Evolutionary conservation across 1,140 invertebrate genomes (phyloP).

Genomic region (Zaprionus africanus): DNA sequence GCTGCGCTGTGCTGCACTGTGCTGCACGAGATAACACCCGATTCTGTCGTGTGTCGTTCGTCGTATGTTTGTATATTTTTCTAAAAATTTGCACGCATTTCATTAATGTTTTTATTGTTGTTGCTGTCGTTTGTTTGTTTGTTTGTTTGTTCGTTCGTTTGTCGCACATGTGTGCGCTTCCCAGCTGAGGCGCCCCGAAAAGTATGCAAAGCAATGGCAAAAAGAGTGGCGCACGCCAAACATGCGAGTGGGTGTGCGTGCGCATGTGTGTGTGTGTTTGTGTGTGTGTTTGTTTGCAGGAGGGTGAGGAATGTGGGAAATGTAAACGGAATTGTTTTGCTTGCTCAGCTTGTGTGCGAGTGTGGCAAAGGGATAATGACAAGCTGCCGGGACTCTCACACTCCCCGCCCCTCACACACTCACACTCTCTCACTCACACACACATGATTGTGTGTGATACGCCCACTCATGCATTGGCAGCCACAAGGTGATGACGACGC

Average conservation of each 20-base stretch:
- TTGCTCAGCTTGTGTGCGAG: constrained; percentile 58
- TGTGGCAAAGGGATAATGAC: constrained; percentile 79
- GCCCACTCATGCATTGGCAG: constrained; percentile 47
- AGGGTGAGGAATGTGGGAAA: constrained; percentile 68
- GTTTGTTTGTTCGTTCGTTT: constrained; percentile 68
- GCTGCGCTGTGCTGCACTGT: constrained; percentile 36
- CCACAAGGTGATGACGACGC: constrained; percentile 57
- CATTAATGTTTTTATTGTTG: constrained; percentile 58
- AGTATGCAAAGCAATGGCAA: constrained; percentile 72
- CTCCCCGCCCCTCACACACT: constrained; percentile 19
- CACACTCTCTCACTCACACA: constrained; percentile 4
- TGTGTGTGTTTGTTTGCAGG: constrained; percentile 15
- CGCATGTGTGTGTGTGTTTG: constrained; percentile 16
- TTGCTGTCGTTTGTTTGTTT: constrained; percentile 58
- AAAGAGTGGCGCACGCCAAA: constrained; percentile 65
- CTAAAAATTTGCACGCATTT: constrained; percentile 82
- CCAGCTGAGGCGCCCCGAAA: constrained; percentile 61
- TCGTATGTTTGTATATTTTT: constrained; percentile 76
- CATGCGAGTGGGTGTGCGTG: constrained; percentile 17
- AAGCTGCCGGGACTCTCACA: constrained; percentile 46
- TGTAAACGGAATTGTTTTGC: constrained; percentile 82
- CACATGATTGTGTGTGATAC: background rate
- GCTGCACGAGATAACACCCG: constrained; percentile 72
- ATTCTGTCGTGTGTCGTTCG: constrained; percentile 23
- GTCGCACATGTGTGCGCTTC: constrained; percentile 76